Base-by-base conservation (phyloP, 2,113 vertebrate species). In the Panthera leo region DNA sequence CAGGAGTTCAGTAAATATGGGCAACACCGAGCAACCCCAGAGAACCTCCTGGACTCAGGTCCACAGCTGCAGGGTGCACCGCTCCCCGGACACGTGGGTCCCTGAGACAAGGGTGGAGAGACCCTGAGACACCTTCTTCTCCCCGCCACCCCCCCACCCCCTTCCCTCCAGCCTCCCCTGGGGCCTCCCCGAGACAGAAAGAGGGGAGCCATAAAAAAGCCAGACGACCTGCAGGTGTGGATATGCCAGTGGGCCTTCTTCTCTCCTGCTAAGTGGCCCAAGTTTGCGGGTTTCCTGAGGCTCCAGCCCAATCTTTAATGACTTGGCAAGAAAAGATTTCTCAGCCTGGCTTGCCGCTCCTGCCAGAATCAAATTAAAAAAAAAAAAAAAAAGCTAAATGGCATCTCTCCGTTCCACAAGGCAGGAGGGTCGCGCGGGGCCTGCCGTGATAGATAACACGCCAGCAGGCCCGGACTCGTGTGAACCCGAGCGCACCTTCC, bases 271-370 rank as follows among this genome's bases (percentile, higher is more conserved):
- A 76, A 58, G 45, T 27, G 34, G 76, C 55, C 55, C 39, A 16
- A 36, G 34, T 85, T 29, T 13, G 2, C 25, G 78, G 79, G 63
- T 55, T 85, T 96, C 88, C 91, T 80, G 79, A 31, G 29, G 61
- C 58, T 76, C 78, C 31, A 42, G 42, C 34, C 79, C 80, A 78
- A 48, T 67, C 85, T 71, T 94, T 92, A 96, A 91, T 58, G 67
- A 97, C 61, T 16, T 91, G 85, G 85, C 76, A 94, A 86, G 71
- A 94, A 93, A 87, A 92, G 68, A 71, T 70, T 88, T 61, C 89
- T 88, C 76, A 83, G 31, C 68, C 80, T 36, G 25, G 85, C 65
- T 78, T 85, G 71, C 58, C 89, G 36, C 12, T 75, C 79, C 51
- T 13, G 5, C 45, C 93, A 48, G 6, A 73, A 14, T 95, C 39